Percentiles rank a stretch among this genome's conserved stretches.
These are phyloP conservation scores for Drosophila sucinea DNA, from an alignment of 1,140 invertebrate genomes.

Conservation along the genomic window DNA sequence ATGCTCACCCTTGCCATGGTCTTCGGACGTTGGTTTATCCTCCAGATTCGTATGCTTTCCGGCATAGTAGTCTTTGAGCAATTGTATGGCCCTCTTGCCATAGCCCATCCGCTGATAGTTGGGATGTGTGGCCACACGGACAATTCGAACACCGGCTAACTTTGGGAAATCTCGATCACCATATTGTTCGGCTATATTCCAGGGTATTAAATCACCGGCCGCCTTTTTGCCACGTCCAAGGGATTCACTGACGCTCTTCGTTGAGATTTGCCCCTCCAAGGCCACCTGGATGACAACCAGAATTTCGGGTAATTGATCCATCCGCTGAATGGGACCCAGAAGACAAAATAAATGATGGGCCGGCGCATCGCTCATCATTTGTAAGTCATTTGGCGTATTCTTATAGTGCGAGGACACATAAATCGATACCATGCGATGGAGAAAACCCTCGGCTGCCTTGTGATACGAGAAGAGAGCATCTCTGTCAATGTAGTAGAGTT, in stretches of 20 bases:
- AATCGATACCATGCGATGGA: conserved; percentile 95
- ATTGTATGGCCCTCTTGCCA: conserved; percentile 91
- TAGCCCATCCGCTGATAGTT: conserved; percentile 99
- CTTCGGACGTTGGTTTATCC: not conserved
- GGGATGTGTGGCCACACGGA: conserved; percentile 99
- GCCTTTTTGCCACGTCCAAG: conserved; percentile 94
- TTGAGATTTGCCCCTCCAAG: conserved; percentile 97
- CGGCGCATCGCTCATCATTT: conserved; percentile 99
- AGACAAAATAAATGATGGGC: conserved; percentile 99
- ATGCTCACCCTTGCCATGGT: conserved; percentile 10
- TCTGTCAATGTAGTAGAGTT: conserved; percentile 95
- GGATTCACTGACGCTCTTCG: conserved; percentile 89
- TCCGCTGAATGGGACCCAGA: conserved; percentile 91
- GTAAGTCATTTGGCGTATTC: conserved; percentile 99
- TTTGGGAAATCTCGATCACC: conserved; percentile 96
- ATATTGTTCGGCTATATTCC: conserved; percentile 98
- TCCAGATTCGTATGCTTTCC: conserved; percentile 84
- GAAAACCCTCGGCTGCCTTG: conserved; percentile 96
- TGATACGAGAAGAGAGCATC: conserved; percentile 99
- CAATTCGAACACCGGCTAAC: conserved; percentile 94
- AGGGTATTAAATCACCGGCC: conserved; percentile 98
- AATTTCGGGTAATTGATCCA: conserved; percentile 93
- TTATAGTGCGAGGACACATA: conserved; percentile 99
- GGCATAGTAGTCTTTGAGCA: conserved; percentile 95
- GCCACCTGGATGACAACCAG: conserved; percentile 97